Evolutionary conservation across 2,113 vertebrate species (phyloP), one percentile per base, ranked within the genome.

Genomic region (Tympanuchus pallidicinctus): DNA sequence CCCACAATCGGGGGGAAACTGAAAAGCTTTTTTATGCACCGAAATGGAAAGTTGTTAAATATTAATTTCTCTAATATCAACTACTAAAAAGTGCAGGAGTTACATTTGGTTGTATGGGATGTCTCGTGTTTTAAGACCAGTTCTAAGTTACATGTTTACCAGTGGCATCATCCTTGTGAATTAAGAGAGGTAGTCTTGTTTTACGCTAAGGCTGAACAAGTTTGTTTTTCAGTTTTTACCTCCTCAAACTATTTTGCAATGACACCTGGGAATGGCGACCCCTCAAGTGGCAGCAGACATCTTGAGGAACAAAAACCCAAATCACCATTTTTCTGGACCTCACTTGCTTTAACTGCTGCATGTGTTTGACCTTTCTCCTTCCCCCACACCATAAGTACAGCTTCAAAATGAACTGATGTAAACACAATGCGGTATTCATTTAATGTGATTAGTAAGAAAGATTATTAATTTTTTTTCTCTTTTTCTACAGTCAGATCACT

Each of bases 111-210:
- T 86, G n/a, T 45, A 91, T 42, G 54, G 66, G 79, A 88, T 19
- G 6, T 60, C 74, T 67, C 92, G 74, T 94, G 84, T 82, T 87
- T 95, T 76, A 69, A 86, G 86, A 92, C 30, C 86, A 92, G 74
- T 85, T 93, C 47, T 91, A 89, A 86, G 65, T 88, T 82, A 81
- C 81, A 57, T 2, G 78, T 70, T 95, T 76, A 77, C 87, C 92
- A 95, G 88, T 75, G 88, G 90, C 69, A 96, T 73, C 61, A 88
- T 88, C 92, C 83, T 90, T 89, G 80, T 89, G 84, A 93, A 76
- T 91, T 87, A 92, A 73, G 82, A 95, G 95, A 97, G 96, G 96
- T 96, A 97, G 95, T 96, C 83, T 91, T 91, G 95, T 95, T 96
- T 93, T 92, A 96, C 81, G 71, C 93, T 96, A 96, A 97, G 96